Evolutionary conservation across 2,113 vertebrate species (phyloP).

Genomic region (Jacana jacana): DNA sequence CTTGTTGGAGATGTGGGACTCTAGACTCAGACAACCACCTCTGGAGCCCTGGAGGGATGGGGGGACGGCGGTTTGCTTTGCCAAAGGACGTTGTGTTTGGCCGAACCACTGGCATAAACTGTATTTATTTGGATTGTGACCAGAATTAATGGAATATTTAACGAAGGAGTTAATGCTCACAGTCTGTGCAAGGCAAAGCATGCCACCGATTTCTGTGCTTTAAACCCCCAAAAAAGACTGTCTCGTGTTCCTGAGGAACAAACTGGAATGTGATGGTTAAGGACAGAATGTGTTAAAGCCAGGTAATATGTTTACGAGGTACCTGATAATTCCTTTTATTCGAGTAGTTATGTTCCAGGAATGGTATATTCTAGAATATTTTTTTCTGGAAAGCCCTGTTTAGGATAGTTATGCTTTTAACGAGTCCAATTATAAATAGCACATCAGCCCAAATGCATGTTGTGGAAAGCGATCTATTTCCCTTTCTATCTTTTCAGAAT

Average conservation of each 20-base stretch:
- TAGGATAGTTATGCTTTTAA: neutral
- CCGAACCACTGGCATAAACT: constrained; percentile 28
- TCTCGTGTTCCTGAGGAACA: neutral
- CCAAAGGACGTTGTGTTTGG: constrained; percentile 40
- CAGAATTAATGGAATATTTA: constrained; percentile 41
- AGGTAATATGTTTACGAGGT: neutral
- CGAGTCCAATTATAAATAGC: neutral
- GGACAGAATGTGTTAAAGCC: neutral
- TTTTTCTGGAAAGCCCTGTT: neutral
- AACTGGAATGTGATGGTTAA: neutral
- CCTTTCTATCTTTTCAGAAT: neutral
- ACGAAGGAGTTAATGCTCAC: constrained; percentile 24
- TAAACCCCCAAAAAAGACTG: neutral
- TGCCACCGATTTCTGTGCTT: neutral
- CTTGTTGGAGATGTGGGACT: neutral
- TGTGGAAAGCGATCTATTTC: neutral
- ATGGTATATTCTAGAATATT: neutral
- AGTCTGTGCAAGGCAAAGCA: neutral
- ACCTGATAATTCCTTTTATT: neutral
- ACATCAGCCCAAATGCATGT: neutral
- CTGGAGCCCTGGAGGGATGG: neutral
- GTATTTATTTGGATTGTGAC: constrained; percentile 28
- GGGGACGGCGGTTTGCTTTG: neutral
- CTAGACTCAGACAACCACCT: neutral
- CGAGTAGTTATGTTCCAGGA: neutral